A percentile compares a stretch with the other conserved stretches of the same genome.
phyloP scores from a whole-genome alignment of 1,140 invertebrate species.

The Heliconius hewitsoni region DNA sequence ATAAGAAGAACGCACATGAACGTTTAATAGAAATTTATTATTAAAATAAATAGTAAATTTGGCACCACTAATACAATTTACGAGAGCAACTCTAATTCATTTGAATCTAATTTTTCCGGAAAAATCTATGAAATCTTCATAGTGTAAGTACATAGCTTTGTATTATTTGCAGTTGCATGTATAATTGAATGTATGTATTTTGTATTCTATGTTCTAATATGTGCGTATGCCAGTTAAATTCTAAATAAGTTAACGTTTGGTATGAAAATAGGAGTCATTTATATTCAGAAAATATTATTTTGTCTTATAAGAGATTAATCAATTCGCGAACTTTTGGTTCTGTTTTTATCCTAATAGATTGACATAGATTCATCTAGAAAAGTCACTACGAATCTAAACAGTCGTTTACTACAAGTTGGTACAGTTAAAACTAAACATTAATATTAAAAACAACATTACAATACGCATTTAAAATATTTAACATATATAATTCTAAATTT shows the following conservation, averaged over 20 bases:
- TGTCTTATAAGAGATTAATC: conserved; percentile 64
- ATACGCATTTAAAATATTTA: conserved; percentile 63
- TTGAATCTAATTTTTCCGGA: conserved; percentile 33
- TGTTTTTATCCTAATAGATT: conserved; percentile 60
- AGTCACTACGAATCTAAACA: conserved; percentile 69
- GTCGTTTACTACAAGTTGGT: conserved; percentile 62
- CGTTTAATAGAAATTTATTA: conserved; percentile 15
- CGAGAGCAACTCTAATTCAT: conserved; percentile 43
- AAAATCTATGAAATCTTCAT: conserved; percentile 29
- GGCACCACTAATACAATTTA: conserved; percentile 58
- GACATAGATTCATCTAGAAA: conserved; percentile 66
- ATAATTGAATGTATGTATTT: conserved; percentile 39
- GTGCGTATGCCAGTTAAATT: conserved; percentile 72
- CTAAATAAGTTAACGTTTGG: conserved; percentile 69
- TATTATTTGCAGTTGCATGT: conserved; percentile 20
- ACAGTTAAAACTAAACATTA: conserved; percentile 54
- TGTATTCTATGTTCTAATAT: conserved; percentile 59
- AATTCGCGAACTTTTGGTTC: conserved; percentile 73
- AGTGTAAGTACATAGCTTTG: background rate
- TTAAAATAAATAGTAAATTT: conserved; percentile 53
- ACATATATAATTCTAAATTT: conserved; percentile 61
- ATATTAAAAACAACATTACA: conserved; percentile 52
- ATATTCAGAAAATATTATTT: conserved; percentile 77
- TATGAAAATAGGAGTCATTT: conserved; percentile 78
- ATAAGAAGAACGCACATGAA: conserved; percentile 18